These are phyloP conservation scores for Cydia pomonella DNA, from an alignment of 1,140 invertebrate species.

Conservation along the genomic window DNA sequence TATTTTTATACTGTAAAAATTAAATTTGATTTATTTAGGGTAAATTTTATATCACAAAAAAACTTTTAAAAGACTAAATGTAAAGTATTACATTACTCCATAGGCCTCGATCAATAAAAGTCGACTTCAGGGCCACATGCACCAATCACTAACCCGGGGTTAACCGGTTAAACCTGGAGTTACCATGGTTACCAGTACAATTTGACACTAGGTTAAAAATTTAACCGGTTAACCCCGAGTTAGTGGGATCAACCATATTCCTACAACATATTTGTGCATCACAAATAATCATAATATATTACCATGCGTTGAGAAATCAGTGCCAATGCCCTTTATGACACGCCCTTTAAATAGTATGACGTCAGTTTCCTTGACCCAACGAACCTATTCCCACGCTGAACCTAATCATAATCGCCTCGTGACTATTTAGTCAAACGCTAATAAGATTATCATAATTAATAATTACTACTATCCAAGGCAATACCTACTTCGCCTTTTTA, in stretches of 20 bases:
- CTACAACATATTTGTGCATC: neutral
- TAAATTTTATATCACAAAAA: too few relatives aligned
- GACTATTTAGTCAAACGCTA: neutral
- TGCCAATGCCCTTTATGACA: constrained; percentile 10
- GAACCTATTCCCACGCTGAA: neutral
- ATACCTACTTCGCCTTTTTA: neutral
- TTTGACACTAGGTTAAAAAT: too few relatives aligned
- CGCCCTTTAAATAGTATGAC: neutral
- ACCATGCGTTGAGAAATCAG: neutral
- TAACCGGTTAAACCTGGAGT: too few relatives aligned
- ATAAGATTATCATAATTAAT: neutral
- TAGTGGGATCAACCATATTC: neutral
- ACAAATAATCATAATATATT: neutral
- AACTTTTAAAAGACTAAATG: too few relatives aligned
- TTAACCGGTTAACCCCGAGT: too few relatives aligned
- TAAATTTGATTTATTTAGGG: neutral
- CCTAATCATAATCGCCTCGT: neutral
- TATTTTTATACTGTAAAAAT: neutral
- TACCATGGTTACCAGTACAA: too few relatives aligned
- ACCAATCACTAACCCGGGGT: too few relatives aligned
- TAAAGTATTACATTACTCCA: too few relatives aligned
- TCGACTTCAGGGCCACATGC: too few relatives aligned
- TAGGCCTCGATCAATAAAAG: too few relatives aligned
- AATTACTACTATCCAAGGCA: neutral
- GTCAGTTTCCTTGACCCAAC: neutral